Conservation (phyloP, 2,113 vertebrate species). For the Butorides virescens region DNA sequence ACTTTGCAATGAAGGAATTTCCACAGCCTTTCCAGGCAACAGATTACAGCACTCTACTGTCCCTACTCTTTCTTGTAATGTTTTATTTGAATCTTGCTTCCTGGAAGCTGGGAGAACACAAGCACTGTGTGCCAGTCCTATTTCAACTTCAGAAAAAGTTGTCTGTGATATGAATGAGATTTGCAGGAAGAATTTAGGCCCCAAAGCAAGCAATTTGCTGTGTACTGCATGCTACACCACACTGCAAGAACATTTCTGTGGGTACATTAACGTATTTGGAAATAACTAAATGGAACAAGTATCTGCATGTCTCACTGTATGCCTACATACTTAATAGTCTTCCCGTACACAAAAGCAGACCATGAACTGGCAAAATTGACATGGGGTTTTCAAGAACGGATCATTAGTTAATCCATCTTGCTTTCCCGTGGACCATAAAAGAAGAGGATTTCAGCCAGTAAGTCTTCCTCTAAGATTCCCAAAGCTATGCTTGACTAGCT, state of each 20-base stretch:
- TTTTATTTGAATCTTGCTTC: neutral
- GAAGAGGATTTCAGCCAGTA: neutral
- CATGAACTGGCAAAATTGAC: neutral
- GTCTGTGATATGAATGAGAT: neutral
- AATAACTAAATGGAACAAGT: neutral
- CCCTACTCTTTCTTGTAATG: neutral
- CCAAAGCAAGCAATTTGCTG: neutral
- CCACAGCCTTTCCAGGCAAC: neutral
- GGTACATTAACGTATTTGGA: neutral
- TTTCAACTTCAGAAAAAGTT: neutral
- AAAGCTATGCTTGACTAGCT: neutral
- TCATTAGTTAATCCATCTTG: neutral
- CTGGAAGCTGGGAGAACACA: neutral
- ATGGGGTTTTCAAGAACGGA: neutral
- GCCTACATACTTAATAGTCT: neutral
- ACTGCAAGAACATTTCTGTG: neutral
- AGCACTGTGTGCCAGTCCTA: neutral
- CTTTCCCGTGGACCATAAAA: neutral
- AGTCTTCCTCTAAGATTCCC: neutral
- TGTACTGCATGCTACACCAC: neutral
- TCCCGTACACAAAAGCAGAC: rapidly evolving
- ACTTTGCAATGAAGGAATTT: neutral
- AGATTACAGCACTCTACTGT: neutral
- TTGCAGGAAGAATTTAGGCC: neutral
- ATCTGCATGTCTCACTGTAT: neutral